Percentiles rank a stretch among this genome's conserved stretches.
phyloP scores from a whole-genome alignment of 1,140 invertebrate species.

The Drosophila ercepeae region DNA sequence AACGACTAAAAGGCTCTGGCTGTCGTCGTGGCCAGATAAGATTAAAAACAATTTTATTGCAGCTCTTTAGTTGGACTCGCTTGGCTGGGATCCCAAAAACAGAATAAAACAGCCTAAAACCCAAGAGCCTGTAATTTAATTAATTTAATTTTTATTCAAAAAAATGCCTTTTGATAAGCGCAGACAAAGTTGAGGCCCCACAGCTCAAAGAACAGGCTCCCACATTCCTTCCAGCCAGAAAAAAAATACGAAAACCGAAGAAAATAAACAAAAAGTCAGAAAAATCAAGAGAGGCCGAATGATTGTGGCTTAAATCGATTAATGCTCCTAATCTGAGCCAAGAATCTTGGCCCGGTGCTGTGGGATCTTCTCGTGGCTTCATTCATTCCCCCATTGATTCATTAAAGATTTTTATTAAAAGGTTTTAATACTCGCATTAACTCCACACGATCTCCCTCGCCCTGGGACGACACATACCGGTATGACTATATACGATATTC shows the following conservation, averaged over 20 bases:
- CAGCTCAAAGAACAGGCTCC: conserved; percentile 49
- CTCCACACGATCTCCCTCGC: conserved; percentile 79
- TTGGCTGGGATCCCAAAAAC: conserved; percentile 47
- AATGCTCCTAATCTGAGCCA: conserved; percentile 79
- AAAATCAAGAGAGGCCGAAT: conserved; percentile 30
- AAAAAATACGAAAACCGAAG: conserved; percentile 11
- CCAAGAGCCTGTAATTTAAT: conserved; percentile 76
- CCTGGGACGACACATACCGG: neutral
- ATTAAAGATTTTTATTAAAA: conserved; percentile 83
- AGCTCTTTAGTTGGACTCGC: conserved; percentile 78
- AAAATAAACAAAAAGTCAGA: too few species aligned
- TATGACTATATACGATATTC: too few species aligned
- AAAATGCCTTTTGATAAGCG: conserved; percentile 76
- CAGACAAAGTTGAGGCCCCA: conserved; percentile 58
- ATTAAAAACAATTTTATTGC: conserved; percentile 83
- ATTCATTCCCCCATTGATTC: conserved; percentile 74
- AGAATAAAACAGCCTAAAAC: conserved; percentile 22
- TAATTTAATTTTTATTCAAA: conserved; percentile 83
- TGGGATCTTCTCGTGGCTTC: conserved; percentile 32
- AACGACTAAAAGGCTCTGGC: conserved; percentile 67
- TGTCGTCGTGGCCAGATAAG: conserved; percentile 69
- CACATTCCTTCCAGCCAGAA: conserved; percentile 57
- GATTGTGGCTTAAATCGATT: conserved; percentile 83
- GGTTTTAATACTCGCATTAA: conserved; percentile 83
- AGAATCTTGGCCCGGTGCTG: conserved; percentile 43